A percentile compares a stretch with the other conserved stretches of the same genome.
Evolutionary conservation across 2,797 vertebrate genomes (phyloP).

Genomic region (Synaphobranchus kaupii): DNA sequence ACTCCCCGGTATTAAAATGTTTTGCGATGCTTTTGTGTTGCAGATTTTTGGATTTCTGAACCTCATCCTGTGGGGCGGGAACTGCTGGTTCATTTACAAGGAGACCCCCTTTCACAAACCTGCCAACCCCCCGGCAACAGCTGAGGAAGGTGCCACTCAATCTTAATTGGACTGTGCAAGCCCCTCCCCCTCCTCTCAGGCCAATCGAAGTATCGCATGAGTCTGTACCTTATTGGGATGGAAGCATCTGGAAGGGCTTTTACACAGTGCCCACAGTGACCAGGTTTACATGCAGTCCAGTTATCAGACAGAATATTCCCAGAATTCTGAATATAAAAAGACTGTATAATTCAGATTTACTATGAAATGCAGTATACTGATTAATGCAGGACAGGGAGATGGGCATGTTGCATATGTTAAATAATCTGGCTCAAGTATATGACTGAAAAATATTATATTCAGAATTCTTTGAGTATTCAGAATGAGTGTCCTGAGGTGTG

Average conservation of each 20-base stretch:
- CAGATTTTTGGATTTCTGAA: constrained; percentile 83
- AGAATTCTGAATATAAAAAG: not conserved
- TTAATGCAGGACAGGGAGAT: not conserved
- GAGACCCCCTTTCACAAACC: constrained; percentile 75
- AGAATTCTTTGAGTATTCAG: constrained; percentile 14
- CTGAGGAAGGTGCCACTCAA: constrained; percentile 65
- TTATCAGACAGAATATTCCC: not conserved
- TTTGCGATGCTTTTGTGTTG: constrained; percentile 3
- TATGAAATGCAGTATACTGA: not conserved
- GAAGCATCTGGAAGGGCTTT: not conserved
- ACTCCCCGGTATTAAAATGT: not conserved
- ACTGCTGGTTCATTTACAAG: constrained; percentile 84
- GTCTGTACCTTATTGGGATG: not conserved
- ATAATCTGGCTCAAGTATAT: not conserved
- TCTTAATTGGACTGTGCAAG: constrained; percentile 18
- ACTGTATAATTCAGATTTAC: not conserved
- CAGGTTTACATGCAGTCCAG: not conserved
- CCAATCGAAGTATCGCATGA: not conserved
- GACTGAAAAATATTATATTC: not conserved
- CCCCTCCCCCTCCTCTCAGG: not conserved
- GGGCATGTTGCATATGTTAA: not conserved
- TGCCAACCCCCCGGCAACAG: constrained; percentile 42
- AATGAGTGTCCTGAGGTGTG: not conserved
- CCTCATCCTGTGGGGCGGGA: constrained; percentile 80
- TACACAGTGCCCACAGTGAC: not conserved